Evolutionary conservation across 2,797 vertebrate genomes (phyloP).

Genomic region (Lerista edwardsae): DNA sequence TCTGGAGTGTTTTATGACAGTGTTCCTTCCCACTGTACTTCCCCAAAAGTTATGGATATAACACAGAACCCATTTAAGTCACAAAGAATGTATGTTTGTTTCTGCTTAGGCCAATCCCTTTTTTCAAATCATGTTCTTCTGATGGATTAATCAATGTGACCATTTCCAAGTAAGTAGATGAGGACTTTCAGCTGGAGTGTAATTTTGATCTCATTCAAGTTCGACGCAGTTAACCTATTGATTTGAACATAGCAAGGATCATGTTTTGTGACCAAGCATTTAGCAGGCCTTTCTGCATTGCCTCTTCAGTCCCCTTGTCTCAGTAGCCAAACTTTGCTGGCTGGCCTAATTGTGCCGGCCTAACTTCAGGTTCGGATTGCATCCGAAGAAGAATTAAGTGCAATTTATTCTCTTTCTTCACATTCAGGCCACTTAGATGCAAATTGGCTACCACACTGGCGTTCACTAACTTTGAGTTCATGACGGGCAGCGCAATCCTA

Average conservation of each 20-base stretch:
- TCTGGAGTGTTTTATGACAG: not conserved
- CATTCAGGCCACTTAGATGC: not conserved
- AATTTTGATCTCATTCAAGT: not conserved
- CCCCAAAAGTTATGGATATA: too few species aligned
- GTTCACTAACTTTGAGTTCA: not conserved
- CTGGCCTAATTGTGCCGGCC: too few species aligned
- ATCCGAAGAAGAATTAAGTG: not conserved
- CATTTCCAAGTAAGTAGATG: not conserved
- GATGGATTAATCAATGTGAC: not conserved
- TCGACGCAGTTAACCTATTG: not conserved
- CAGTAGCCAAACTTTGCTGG: too few species aligned
- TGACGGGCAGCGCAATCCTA: too few species aligned
- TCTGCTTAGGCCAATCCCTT: not conserved
- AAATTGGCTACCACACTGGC: not conserved
- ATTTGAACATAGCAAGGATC: not conserved
- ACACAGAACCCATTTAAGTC: not conserved
- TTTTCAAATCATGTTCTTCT: not conserved
- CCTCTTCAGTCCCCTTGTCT: not conserved
- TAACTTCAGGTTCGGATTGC: too few species aligned
- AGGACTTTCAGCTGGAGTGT: not conserved
- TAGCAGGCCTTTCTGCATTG: too few species aligned
- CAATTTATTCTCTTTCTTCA: conserved; percentile 3
- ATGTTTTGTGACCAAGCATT: not conserved
- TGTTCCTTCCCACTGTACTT: not conserved
- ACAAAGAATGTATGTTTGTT: not conserved